Evolutionary conservation across 2,113 vertebrate genomes (phyloP).

Genomic region (Hepsetus odoe): DNA sequence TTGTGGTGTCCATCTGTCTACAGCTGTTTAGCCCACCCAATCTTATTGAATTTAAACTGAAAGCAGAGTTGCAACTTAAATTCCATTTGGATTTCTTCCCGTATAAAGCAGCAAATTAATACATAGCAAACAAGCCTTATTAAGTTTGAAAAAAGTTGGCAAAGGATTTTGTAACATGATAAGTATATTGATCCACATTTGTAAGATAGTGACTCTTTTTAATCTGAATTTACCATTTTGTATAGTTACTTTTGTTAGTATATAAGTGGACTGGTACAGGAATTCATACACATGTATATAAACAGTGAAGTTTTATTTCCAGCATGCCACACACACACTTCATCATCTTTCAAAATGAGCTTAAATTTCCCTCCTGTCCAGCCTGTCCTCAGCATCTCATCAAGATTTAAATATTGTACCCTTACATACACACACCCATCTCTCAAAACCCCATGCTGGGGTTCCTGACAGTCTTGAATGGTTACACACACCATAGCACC

Average conservation of each 20-base stretch:
- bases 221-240: no score
- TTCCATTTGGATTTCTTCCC: no score
- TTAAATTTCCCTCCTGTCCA: conserved; percentile 61
- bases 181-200: no score
- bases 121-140: no score
- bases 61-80: no score
- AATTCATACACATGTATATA: not conserved
- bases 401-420: conserved; percentile 8
- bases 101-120: no score
- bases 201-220: no score
- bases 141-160: no score
- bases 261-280: not conserved
- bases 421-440: conserved; percentile 26
- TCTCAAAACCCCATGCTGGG: conserved; percentile 28
- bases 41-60: no score
- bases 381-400: conserved; percentile 36
- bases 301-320: conserved; percentile 23
- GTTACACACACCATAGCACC: conserved; percentile 21
- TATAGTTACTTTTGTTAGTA: not conserved
- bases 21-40: no score
- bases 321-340: conserved; percentile 40
- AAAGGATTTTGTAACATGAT: no score
- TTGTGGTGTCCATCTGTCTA: no score
- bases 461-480: conserved; percentile 41
- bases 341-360: conserved; percentile 59